Evolutionary conservation across 2,888 invertebrate species (phyloP).

Genomic region (Nomada lathburiana): DNA sequence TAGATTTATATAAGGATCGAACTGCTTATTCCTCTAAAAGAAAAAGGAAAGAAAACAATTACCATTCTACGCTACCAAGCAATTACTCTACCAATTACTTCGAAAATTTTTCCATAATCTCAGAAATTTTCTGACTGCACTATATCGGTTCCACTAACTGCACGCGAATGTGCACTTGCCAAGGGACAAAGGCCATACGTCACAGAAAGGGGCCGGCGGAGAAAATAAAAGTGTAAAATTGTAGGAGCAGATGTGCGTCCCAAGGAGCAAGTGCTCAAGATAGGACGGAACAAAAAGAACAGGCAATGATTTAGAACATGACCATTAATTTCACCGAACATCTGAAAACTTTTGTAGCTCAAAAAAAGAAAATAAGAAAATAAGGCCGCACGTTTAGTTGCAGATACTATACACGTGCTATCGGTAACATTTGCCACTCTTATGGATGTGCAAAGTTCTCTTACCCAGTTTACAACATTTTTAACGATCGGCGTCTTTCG

Average conservation of each 20-base stretch:
- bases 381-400: background rate
- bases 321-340: constrained; percentile 11
- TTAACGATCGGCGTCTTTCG: background rate
- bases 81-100: too few relatives aligned
- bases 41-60: too few relatives aligned
- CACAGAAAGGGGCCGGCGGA: background rate
- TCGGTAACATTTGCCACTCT: constrained; percentile 6
- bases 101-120: too few relatives aligned
- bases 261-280: constrained; percentile 4
- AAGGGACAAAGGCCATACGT: background rate
- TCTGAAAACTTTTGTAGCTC: background rate
- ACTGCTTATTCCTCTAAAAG: too few relatives aligned
- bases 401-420: background rate
- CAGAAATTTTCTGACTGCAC: background rate
- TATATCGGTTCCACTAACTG: background rate
- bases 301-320: constrained; percentile 1
- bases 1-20: too few relatives aligned
- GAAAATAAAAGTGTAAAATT: constrained; percentile 5
- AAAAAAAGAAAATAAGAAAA: background rate
- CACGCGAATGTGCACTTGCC: constrained; percentile 3
- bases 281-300: background rate
- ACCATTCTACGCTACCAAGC: too few relatives aligned
- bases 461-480: background rate
- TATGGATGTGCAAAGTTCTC: constrained; percentile 12
- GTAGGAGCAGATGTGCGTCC: background rate